Percentiles rank a stretch among this genome's conserved stretches.
These are phyloP conservation scores for Lysandra coridon DNA, from an alignment of 2,888 invertebrate genomes.

Conservation along the genomic window DNA sequence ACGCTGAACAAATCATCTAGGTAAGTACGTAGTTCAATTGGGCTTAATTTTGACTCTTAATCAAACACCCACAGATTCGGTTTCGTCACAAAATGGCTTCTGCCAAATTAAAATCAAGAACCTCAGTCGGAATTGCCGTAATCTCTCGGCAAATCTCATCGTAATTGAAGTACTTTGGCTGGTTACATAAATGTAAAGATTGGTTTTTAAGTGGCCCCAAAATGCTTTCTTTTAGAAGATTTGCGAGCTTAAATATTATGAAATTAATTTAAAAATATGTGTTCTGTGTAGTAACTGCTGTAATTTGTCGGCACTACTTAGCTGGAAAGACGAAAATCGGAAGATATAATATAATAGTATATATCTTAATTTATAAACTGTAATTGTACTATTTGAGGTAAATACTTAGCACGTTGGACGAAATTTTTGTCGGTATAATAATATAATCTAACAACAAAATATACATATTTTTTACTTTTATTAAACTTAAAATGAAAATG, in stretches of 20 bases:
- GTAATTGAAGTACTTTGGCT: slow-evolving; percentile 15
- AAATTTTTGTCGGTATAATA: too few species aligned
- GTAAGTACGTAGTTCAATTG: neutral
- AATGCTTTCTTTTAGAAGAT: neutral
- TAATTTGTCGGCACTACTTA: too few species aligned
- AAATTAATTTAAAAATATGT: neutral
- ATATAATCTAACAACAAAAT: too few species aligned
- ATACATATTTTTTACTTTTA: too few species aligned
- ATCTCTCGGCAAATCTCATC: slow-evolving; percentile 12
- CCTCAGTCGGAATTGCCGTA: neutral
- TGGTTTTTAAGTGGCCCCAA: neutral
- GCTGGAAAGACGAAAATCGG: too few species aligned
- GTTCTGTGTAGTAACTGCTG: too few species aligned
- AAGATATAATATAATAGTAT: too few species aligned
- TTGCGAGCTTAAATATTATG: neutral
- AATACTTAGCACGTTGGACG: too few species aligned
- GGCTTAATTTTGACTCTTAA: slow-evolving; percentile 1
- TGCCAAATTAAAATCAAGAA: slow-evolving; percentile 19
- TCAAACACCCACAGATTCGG: slow-evolving; percentile 11
- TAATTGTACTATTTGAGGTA: too few species aligned
- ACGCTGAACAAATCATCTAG: neutral
- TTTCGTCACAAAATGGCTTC: slow-evolving; percentile 27
- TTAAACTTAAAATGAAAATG: neutral
- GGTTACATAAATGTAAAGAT: slow-evolving; percentile 14
- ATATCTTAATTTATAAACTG: too few species aligned